These are phyloP conservation scores for Neodiprion fabricii DNA, from an alignment of 1,140 invertebrate genomes.

Conservation along the genomic window DNA sequence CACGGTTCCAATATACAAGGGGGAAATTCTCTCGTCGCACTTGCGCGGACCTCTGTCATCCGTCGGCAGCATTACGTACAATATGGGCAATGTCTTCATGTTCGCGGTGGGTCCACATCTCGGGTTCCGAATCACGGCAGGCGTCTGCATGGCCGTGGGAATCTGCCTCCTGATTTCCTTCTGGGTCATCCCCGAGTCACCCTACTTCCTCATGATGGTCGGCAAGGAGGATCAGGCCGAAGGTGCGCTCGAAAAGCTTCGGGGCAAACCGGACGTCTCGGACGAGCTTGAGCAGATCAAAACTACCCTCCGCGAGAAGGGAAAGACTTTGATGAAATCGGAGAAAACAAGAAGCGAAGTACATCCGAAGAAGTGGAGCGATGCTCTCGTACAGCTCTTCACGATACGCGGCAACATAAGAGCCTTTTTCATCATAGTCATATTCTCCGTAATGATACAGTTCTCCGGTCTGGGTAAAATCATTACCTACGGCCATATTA, in stretches of 20 bases:
- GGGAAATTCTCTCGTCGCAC: conserved; percentile 68
- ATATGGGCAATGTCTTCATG: conserved; percentile 57
- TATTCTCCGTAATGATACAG: conserved; percentile 73
- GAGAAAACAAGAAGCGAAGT: conserved; percentile 53
- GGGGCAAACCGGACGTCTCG: conserved; percentile 35
- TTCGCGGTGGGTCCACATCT: conserved; percentile 51
- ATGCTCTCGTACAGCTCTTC: conserved; percentile 63
- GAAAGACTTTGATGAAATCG: conserved; percentile 36
- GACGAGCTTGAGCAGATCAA: conserved; percentile 50
- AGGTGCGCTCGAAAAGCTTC: conserved; percentile 32
- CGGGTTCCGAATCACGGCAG: conserved; percentile 31
- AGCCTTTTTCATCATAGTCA: conserved; percentile 69
- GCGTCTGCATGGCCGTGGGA: conserved; percentile 43
- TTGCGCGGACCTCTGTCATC: conserved; percentile 69
- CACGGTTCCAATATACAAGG: conserved; percentile 68
- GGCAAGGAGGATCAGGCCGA: conserved; percentile 31
- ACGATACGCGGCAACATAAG: conserved; percentile 65
- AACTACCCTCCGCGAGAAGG: conserved; percentile 58
- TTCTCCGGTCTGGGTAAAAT: conserved; percentile 75
- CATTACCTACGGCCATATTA: conserved; percentile 74
- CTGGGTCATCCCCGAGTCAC: conserved; percentile 62
- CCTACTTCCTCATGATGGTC: conserved; percentile 40
- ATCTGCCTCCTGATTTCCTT: conserved; percentile 45
- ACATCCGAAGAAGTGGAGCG: neutral
- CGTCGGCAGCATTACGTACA: conserved; percentile 64